Conservation (phyloP, 2,888 invertebrate genomes). For the Meta bourneti region DNA sequence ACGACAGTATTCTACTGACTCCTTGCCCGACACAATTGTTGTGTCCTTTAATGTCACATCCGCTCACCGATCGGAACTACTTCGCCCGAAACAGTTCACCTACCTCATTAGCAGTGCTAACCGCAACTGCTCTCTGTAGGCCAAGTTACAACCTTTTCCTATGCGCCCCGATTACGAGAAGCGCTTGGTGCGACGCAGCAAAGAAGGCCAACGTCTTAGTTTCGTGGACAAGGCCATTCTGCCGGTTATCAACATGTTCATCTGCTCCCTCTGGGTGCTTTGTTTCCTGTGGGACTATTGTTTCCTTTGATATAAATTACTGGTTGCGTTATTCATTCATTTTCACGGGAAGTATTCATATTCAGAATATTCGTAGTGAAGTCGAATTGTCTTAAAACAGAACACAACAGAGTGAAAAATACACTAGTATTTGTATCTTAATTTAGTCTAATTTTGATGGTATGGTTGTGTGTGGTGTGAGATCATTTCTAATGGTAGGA, state of each 20-base stretch:
- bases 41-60: constrained; percentile 51
- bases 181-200: neutral
- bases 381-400: no score
- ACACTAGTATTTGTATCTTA: no score
- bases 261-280: neutral
- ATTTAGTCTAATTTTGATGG: no score
- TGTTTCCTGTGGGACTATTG: neutral
- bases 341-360: no score
- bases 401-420: no score
- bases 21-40: constrained; percentile 23
- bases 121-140: constrained; percentile 19
- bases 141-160: constrained; percentile 23
- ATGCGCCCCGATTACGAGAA: neutral
- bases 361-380: no score
- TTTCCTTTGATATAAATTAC: neutral
- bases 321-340: no score
- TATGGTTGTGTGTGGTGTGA: no score
- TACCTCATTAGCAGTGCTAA: constrained; percentile 8
- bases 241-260: constrained; percentile 29
- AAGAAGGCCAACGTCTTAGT: constrained; percentile 32
- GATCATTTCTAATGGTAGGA: no score
- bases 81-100: constrained; percentile 7
- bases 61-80: neutral
- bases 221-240: constrained; percentile 49
- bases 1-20: neutral